Evolutionary conservation across 2,797 vertebrate species (phyloP), one percentile per base, ranked within the genome.

Genomic region (Echeneis naucrates): DNA sequence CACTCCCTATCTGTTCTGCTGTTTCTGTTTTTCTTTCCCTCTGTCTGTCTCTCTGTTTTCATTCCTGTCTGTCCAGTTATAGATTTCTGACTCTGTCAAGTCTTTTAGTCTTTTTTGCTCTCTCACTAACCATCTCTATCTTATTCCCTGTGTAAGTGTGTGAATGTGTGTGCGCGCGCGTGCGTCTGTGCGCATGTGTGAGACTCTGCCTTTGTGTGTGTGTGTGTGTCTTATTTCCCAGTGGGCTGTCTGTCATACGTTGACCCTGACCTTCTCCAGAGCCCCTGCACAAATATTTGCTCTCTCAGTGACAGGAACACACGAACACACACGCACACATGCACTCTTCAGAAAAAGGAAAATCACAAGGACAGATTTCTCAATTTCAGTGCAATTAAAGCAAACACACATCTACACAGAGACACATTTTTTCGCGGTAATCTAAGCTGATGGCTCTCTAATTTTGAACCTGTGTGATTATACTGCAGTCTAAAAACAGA

Each of bases 261-360:
- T 95, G 93, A 94, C 94, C 93, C 93, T 92, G 92, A 94, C 92
- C 92, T 93, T 92, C 87, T 86, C 76, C 81, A 83, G 89, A 92
- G 90, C 90, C 91, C 91, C 88, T 93, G 88, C 87, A 81, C 92
- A 93, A 94, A 95, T 94, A 95, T 94, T 94, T 94, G 93, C 92
- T 93, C 91, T 90, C 88, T 91, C 35, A n/a, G 74, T 91, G 87
- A 89, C 87, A 91, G 78, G 26, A 63, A 68, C 70, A 57, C 70
- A 57, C 75, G 83, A 82, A 70, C 70, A 65, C 42, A 80, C 57
- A 72, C 72, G 63, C 68, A 73, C 53, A 48, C 62, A 68, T n/a
- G n/a, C 61, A 70, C 68, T 14, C 47, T 56, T 44, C 17, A 30
- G 64, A 40, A 53, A 21, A 8, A 51, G 44, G 8, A 17, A 61